Conservation (phyloP, 1,140 invertebrate genomes). For the Nasonia vitripennis region DNA sequence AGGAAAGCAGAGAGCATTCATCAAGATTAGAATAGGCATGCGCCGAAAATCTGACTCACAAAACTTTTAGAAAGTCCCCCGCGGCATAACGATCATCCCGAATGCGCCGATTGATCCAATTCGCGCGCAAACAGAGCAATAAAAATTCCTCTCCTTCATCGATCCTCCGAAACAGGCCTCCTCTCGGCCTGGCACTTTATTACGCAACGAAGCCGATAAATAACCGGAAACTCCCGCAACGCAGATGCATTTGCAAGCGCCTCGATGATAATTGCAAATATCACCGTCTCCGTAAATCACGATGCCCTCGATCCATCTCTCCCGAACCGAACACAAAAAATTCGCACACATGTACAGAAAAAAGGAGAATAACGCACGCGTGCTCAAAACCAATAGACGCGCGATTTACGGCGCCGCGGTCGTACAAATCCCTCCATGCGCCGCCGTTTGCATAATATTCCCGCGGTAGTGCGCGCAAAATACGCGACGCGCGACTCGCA, state of each 20-base stretch:
- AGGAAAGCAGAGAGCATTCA: too few species aligned
- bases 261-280: neutral
- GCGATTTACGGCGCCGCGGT: neutral
- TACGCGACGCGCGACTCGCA: neutral
- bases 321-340: neutral
- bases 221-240: neutral
- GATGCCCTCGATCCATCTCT: neutral
- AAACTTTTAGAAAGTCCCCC: too few species aligned
- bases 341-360: neutral
- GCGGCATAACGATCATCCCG: too few species aligned
- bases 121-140: neutral
- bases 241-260: neutral
- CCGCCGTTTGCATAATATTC: neutral
- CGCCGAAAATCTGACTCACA: too few species aligned
- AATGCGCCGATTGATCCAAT: neutral
- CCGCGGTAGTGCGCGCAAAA: neutral
- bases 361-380: neutral
- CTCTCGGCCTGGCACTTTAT: too few species aligned
- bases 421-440: too few species aligned
- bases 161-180: too few species aligned
- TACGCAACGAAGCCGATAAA: neutral
- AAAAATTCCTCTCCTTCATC: neutral
- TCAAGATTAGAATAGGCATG: too few species aligned
- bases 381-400: neutral
- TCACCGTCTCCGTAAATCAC: conserved; percentile 19